Evolutionary conservation across 2,113 vertebrate genomes (phyloP).

Genomic region (Lasiurus borealis): DNA sequence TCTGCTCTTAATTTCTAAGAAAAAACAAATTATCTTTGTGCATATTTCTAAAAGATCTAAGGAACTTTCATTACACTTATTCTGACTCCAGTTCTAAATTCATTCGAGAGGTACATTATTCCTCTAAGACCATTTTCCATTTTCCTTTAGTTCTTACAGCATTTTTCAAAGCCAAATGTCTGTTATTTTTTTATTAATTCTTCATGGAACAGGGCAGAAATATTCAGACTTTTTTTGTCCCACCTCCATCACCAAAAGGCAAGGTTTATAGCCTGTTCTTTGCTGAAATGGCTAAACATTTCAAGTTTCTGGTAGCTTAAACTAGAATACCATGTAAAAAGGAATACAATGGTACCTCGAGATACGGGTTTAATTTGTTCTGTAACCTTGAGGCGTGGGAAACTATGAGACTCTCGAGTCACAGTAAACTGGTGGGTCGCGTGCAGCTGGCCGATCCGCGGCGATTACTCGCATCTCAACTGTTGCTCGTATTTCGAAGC

Average conservation of each 20-base stretch:
- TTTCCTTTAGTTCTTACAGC: background rate
- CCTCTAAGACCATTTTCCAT: background rate
- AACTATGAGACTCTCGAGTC: too few relatives aligned
- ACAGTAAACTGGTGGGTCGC: too few relatives aligned
- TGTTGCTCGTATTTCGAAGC: too few relatives aligned
- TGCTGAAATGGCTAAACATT: background rate
- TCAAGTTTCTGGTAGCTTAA: slow-evolving; percentile 12
- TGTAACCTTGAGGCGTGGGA: too few relatives aligned
- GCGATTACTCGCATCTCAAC: too few relatives aligned
- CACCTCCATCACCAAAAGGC: background rate
- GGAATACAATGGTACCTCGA: too few relatives aligned
- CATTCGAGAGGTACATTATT: background rate
- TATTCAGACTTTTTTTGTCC: background rate
- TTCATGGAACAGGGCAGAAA: slow-evolving; percentile 11
- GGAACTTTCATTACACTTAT: background rate
- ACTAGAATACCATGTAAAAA: background rate
- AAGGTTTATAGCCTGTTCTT: background rate
- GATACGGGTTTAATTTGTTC: too few relatives aligned
- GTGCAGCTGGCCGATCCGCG: too few relatives aligned
- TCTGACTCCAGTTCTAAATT: slow-evolving; percentile 42
- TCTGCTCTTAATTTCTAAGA: background rate
- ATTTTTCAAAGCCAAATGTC: background rate
- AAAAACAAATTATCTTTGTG: background rate
- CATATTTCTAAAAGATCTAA: background rate
- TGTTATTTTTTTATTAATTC: background rate